Evolutionary conservation across 2,113 vertebrate genomes (phyloP).

Genomic region (Triplophysa siluroides): DNA sequence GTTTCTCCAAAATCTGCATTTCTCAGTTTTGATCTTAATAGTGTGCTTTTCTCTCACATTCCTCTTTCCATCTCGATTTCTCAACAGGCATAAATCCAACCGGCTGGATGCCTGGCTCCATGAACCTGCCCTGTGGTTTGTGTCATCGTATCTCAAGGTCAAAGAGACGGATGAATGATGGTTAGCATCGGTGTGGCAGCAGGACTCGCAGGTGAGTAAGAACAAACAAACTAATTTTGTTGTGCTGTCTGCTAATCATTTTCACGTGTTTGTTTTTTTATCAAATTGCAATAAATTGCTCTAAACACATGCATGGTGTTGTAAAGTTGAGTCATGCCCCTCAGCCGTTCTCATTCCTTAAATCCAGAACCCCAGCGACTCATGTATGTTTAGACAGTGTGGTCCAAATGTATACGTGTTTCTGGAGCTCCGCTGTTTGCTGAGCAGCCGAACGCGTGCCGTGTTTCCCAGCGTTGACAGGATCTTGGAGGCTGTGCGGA

Average conservation of each 20-base stretch:
- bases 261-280: background rate
- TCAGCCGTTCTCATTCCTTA: too few relatives aligned
- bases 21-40: background rate
- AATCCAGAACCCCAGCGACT: constrained; percentile 9
- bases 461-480: constrained; percentile 48
- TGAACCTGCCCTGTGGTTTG: constrained; percentile 42
- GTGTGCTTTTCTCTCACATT: constrained; percentile 1
- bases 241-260: constrained; percentile 1
- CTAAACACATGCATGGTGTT: background rate
- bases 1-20: background rate
- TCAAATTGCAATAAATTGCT: constrained; percentile 24
- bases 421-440: constrained; percentile 2
- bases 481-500: constrained; percentile 38
- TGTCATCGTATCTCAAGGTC: constrained; percentile 14
- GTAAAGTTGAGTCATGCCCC: too few relatives aligned
- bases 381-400: background rate
- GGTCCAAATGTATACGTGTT: constrained; percentile 22
- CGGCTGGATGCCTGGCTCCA: constrained; percentile 3
- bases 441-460: constrained; percentile 34
- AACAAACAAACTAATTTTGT: constrained; percentile 7
- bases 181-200: background rate
- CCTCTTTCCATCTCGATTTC: constrained; percentile 29
- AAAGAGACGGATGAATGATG: background rate
- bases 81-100: constrained; percentile 33
- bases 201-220: background rate